Base-by-base conservation (phyloP, 2,888 invertebrate species). In the Hipparchia semele region DNA sequence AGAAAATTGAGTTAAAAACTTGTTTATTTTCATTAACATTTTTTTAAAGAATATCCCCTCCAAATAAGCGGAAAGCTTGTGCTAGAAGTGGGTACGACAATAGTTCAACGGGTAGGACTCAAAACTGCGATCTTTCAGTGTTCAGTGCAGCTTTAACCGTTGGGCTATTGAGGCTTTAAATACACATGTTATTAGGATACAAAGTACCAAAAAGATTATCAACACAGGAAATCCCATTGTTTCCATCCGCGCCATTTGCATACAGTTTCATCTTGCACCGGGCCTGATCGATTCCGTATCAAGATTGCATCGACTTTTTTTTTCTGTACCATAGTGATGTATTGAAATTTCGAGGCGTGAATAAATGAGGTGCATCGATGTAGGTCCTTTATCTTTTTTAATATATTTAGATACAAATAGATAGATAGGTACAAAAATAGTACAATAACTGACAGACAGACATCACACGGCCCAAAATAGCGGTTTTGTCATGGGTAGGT, bases 191-290 rank as follows among this genome's bases (percentile, higher is more conserved):
- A 51, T 59, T 39, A 39, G 39, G 65, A 75, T 68, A 45, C 54
- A 73, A 70, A 73, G 70, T 59, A 79, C 72, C 71, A 73, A 83
- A 88, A 77, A 76, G 89, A 91, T 92, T 87, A 91, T 91, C 92
- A 72, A 72, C 69, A 79, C 80, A 86, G 89, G 89, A 90, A 89
- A 88, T 79, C 80, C 86, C 86, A 90, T 90, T 92, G 92, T 92
- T 89, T 90, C 86, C 86, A 23, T 89, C 84, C 86, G 82, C 75
- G 77, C 78, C 77, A 92, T 92, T 92, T 91, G 90, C 91, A 92
- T 92, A 91, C 84, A 86, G 80, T 80, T 76, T 80, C 86, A 88
- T 87, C 87, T 75, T 87, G 87, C 88, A 86, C 83, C 82, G 82
- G 82, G 77, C 77, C 75, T 78, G 80, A 85, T 86, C 83, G 83